These are phyloP conservation scores for Philereme vetulata DNA, from an alignment of 2,888 invertebrate species.

Conservation along the genomic window DNA sequence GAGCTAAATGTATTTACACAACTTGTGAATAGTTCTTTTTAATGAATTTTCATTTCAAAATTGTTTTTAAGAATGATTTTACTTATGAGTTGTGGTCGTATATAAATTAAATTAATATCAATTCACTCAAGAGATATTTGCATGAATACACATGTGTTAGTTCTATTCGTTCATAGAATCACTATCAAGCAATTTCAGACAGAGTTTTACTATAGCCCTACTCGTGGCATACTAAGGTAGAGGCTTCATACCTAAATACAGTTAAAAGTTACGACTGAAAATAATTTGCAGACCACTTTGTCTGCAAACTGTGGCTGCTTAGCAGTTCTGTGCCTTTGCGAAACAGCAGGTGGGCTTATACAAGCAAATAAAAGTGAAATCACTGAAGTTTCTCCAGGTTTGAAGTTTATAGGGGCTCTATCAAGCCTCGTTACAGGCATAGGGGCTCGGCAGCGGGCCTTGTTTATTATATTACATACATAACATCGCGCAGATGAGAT, in stretches of 20 bases:
- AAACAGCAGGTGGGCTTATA: not conserved
- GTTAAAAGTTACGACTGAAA: too few species aligned
- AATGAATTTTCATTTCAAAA: slow-evolving; percentile 12
- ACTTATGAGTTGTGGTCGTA: too few species aligned
- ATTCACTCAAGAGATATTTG: too few species aligned
- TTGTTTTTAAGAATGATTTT: not conserved
- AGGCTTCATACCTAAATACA: too few species aligned
- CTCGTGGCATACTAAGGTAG: too few species aligned
- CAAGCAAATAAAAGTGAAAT: slow-evolving; percentile 69
- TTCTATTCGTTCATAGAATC: too few species aligned
- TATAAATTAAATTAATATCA: too few species aligned
- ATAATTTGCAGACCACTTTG: too few species aligned
- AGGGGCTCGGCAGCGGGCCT: slow-evolving; percentile 58
- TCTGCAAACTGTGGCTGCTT: too few species aligned
- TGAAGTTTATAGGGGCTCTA: slow-evolving; percentile 65
- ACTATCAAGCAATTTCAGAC: too few species aligned
- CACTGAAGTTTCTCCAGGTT: slow-evolving; percentile 52
- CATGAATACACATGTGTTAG: too few species aligned
- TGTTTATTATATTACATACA: slow-evolving; percentile 48
- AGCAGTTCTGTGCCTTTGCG: not conserved
- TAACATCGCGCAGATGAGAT: slow-evolving; percentile 45
- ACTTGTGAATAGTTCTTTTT: slow-evolving; percentile 23
- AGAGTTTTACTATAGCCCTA: too few species aligned
- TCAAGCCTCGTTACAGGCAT: slow-evolving; percentile 58
- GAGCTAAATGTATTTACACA: slow-evolving; percentile 12